phyloP scores from a whole-genome alignment of 2,888 invertebrate species.

The Drosophila peninsularis region DNA sequence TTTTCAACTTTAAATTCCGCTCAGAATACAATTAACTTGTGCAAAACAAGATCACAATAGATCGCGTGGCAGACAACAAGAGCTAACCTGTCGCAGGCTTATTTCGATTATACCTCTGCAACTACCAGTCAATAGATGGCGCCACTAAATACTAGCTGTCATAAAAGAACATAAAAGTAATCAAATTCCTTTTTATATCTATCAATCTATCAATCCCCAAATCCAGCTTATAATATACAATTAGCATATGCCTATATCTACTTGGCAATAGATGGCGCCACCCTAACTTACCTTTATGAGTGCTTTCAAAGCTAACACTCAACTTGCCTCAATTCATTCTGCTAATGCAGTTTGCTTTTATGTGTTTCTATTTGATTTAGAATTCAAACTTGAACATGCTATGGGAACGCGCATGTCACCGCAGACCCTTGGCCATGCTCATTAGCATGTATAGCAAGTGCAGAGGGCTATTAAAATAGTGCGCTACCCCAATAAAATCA shows the following conservation, averaged over 20 bases:
- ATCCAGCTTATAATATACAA: no score
- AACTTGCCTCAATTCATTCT: not conserved
- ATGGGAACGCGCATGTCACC: conserved; percentile 16
- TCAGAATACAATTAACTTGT: not conserved
- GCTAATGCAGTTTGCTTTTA: not conserved
- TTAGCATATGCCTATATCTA: no score
- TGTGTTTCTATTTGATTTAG: not conserved
- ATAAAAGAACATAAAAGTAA: not conserved
- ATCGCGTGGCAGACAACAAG: not conserved
- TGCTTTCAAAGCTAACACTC: not conserved
- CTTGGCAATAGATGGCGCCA: conserved; percentile 15
- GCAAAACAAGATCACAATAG: conserved; percentile 4
- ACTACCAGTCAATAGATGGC: conserved; percentile 9
- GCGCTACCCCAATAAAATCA: conserved; percentile 65
- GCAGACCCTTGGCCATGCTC: conserved; percentile 19
- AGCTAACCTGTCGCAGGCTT: not conserved
- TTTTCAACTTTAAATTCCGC: conserved; percentile 1
- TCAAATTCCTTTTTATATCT: not conserved
- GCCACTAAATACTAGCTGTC: not conserved
- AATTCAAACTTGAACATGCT: not conserved
- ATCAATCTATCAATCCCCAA: no score
- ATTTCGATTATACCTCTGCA: not conserved
- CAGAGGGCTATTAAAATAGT: conserved; percentile 47
- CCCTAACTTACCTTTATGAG: not conserved
- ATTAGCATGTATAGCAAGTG: conserved; percentile 56